A percentile compares a stretch with the other conserved stretches of the same genome.
Conservation (phyloP, 2,113 vertebrate genomes). For the Lamprotornis superbus region DNA sequence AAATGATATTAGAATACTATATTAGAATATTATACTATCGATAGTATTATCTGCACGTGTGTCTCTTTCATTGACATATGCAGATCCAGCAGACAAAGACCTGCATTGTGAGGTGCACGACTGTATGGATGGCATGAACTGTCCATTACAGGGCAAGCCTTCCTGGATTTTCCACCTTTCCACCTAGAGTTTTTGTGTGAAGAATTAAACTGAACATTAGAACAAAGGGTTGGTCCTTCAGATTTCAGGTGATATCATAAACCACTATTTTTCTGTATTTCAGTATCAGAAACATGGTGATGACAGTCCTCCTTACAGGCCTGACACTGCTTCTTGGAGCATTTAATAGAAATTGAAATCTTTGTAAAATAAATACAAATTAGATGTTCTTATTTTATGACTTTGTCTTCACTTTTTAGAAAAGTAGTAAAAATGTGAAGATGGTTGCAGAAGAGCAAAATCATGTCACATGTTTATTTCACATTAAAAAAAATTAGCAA, state of each 20-base stretch:
- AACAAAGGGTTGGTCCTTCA: neutral
- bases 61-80: neutral
- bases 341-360: neutral
- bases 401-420: neutral
- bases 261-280: neutral
- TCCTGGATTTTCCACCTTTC: neutral
- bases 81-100: neutral
- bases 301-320: neutral
- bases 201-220: neutral
- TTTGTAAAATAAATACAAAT: neutral
- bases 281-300: neutral
- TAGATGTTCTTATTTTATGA: neutral
- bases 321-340: neutral
- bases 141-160: neutral
- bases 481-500: neutral
- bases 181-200: neutral
- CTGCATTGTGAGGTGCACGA: neutral
- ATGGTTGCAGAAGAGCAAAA: neutral
- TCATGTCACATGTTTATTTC: neutral
- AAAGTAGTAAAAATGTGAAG: neutral
- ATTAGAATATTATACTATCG: neutral
- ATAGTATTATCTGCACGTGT: neutral
- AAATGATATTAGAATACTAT: neutral
- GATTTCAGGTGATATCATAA: neutral
- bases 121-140: neutral